Base-by-base conservation (phyloP, 2,797 vertebrate genomes). In the Syngnathus rostellatus region DNA sequence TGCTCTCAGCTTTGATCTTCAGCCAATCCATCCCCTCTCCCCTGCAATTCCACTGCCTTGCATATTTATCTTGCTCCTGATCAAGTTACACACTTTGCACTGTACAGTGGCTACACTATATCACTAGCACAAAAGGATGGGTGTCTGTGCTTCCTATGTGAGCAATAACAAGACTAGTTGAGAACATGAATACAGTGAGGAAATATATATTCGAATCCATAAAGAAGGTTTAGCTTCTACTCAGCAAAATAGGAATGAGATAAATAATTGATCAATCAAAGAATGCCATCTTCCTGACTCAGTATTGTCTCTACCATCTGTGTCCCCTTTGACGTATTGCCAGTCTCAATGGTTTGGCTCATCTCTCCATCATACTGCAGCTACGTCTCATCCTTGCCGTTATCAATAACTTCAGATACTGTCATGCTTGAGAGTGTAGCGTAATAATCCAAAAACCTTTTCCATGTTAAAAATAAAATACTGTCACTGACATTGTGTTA, bases 1-100 rank as follows among this genome's bases (percentile, higher is more conserved):
- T 51, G 48, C 46, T 54, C n/a, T 55, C 67, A 9, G 59, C 68
- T 51, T 63, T 73, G 39, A 72, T 62, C 65, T 63, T 51, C 37
- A 40, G 17, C 62, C 64, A 39, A 19, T 53, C 71, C 62, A 0
- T 76, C 68, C 73, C 66, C 71, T 73, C 69, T 76, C 71, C 50
- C 55, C 61, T 16, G 21, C 54, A 25, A 31, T 31, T 55, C 23
- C 17, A 39, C 57, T 59, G 57, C 57, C 37, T 38, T 2, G 31
- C 19, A 39, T 59, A 17, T 63, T 58, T 68, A n/a, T 62, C 17
- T 21, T 23, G 25, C 39, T 21, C 59, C 50, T 64, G 25, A 51
- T 51, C 50, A 51, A 51, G 19, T 51, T 51, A 51, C 50, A 51
- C 50, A 51, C 8, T n/a, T 21, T 1, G 5, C 19, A 8, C 17